These are phyloP conservation scores for Pygoscelis antarcticus DNA, from an alignment of 2,113 vertebrate genomes.

Conservation along the genomic window DNA sequence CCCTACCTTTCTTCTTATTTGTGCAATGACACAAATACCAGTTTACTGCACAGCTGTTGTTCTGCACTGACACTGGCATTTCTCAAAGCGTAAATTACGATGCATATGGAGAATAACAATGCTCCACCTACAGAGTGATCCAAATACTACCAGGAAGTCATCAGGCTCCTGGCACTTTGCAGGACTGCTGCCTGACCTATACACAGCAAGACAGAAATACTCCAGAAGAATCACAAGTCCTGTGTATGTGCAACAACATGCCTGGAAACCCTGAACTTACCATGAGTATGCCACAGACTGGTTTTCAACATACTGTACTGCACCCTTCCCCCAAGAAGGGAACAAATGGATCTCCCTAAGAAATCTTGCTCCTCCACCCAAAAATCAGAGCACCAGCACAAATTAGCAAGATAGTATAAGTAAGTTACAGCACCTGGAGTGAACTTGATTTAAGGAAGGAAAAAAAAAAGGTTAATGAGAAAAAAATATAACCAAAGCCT, in stretches of 20 bases:
- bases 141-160: neutral
- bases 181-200: neutral
- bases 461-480: neutral
- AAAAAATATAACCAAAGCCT: neutral
- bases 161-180: neutral
- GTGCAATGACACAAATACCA: neutral
- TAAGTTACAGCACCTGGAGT: neutral
- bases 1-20: neutral
- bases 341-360: neutral
- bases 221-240: neutral
- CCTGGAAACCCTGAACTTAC: neutral
- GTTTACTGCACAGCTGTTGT: neutral
- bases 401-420: neutral
- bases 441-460: neutral
- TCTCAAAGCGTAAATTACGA: neutral
- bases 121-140: neutral
- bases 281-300: neutral
- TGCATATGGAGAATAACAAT: neutral
- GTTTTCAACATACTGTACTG: neutral
- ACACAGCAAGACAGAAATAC: rapidly evolving
- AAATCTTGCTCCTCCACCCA: neutral
- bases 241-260: neutral
- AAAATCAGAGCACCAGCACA: neutral
- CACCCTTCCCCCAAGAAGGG: neutral
- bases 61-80: neutral